Base-by-base conservation (phyloP, 1,140 invertebrate genomes). In the Chironomus striatipennis region DNA sequence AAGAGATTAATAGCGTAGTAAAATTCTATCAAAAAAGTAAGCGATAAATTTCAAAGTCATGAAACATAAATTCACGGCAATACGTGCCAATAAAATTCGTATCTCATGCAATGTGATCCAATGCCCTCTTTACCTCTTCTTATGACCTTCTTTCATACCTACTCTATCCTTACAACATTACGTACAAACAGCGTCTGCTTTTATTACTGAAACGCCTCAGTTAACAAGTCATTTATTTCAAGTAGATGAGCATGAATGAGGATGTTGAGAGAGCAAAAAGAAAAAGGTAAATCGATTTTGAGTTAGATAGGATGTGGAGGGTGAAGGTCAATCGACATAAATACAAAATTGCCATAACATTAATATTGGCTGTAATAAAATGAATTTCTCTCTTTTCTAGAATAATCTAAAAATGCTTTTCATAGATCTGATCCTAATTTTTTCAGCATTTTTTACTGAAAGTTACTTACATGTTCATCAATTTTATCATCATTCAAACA, bases 151-250 rank as follows among this genome's bases (percentile, higher is more conserved):
- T 57, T n/a, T 57, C 47, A 57, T 34, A 5, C 24, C 24, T 34
- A 34, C 24, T 34, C 24, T 34, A 34, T 34, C 4, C 47, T 12
- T 57, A 57, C 12, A 57, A 57, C n/a, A 34, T 34, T n/a, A 57
- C 47, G n/a, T n/a, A 57, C 47, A 57, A 43, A 47, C 43, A 47
- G 15, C 47, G 47, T 57, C 47, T 57, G 47, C 47, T 70, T 70
- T 70, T 70, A 70, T 70, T 70, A 21, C 65, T 20, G 20, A 70
- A 21, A 70, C 65, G 65, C 65, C 20, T 70, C 65, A 70, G 65
- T 70, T 70, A 70, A 70, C 65, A 70, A 70, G 65, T 70, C 65
- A 70, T 70, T 70, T 70, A 70, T 70, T 21, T 70, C 65, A 57
- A 57, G 47, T 57, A 57, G 47, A 57, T 57, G 47, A 57, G 47